Evolutionary conservation across 2,888 invertebrate genomes (phyloP).

Genomic region (Drosophila recens): DNA sequence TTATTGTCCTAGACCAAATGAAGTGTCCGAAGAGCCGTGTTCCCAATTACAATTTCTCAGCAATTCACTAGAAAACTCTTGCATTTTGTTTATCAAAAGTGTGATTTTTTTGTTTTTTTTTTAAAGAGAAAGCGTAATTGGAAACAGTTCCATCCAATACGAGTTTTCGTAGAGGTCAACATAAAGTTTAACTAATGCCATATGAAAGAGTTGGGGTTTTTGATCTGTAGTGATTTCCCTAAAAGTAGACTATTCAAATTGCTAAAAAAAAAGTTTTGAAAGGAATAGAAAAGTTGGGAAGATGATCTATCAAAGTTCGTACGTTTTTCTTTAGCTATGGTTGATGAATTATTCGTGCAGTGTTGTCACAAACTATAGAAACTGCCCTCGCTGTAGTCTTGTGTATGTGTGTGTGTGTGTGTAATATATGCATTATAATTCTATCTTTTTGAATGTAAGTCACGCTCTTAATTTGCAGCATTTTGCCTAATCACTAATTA

Average conservation of each 20-base stretch:
- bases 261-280: not conserved
- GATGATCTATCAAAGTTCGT: not conserved
- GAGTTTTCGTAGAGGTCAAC: not conserved
- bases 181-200: not conserved
- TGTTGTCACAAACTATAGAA: constrained; percentile 4
- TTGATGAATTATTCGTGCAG: not conserved
- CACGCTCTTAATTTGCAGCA: constrained; percentile 25
- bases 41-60: constrained; percentile 1
- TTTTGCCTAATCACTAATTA: constrained; percentile 39
- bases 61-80: not conserved
- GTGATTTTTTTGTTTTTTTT: not conserved
- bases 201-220: not conserved
- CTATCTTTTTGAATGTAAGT: constrained; percentile 30
- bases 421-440: constrained; percentile 16
- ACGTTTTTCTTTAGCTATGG: not conserved
- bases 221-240: not conserved
- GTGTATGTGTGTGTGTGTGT: constrained; percentile 14
- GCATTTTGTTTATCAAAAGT: not conserved
- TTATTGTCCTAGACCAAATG: constrained; percentile 63
- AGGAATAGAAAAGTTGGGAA: not conserved
- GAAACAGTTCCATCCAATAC: not conserved
- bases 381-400: constrained; percentile 5
- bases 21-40: constrained; percentile 22
- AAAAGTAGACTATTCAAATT: not conserved
- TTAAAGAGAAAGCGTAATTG: not conserved